phyloP scores from a whole-genome alignment of 2,888 invertebrate species.

The Seira ritae region DNA sequence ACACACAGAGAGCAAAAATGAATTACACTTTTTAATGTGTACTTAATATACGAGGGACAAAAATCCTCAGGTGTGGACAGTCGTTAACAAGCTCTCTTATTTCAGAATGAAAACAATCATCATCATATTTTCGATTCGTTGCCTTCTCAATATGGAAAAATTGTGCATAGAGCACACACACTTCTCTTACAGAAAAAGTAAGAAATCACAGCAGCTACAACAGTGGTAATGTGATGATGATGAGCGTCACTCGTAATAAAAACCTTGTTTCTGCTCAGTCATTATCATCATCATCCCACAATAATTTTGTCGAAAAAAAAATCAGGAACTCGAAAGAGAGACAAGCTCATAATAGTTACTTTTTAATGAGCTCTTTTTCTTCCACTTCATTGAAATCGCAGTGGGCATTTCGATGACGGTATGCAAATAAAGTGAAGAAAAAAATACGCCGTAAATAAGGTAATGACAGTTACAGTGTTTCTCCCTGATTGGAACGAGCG shows the following conservation, averaged over 20 bases:
- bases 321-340: background rate
- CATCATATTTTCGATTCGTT: background rate
- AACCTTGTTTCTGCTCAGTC: slow-evolving; percentile 50
- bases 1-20: background rate
- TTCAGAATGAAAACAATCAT: slow-evolving; percentile 30
- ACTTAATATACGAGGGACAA: background rate
- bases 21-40: slow-evolving; percentile 28
- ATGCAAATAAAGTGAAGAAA: slow-evolving; percentile 58
- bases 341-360: slow-evolving; percentile 17
- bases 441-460: slow-evolving; percentile 55
- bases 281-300: background rate
- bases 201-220: slow-evolving; percentile 15
- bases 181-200: slow-evolving; percentile 9
- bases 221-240: background rate
- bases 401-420: background rate
- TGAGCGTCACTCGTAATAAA: background rate
- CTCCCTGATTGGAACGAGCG: slow-evolving; percentile 41
- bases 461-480: slow-evolving; percentile 49
- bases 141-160: slow-evolving; percentile 18
- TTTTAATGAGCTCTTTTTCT: slow-evolving; percentile 53
- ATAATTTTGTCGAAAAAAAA: background rate
- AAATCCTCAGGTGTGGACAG: slow-evolving; percentile 2
- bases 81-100: slow-evolving; percentile 45
- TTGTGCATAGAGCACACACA: slow-evolving; percentile 25
- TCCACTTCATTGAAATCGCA: slow-evolving; percentile 13